Base-by-base conservation (phyloP, 2,113 vertebrate genomes). In the Hemicordylus capensis region DNA sequence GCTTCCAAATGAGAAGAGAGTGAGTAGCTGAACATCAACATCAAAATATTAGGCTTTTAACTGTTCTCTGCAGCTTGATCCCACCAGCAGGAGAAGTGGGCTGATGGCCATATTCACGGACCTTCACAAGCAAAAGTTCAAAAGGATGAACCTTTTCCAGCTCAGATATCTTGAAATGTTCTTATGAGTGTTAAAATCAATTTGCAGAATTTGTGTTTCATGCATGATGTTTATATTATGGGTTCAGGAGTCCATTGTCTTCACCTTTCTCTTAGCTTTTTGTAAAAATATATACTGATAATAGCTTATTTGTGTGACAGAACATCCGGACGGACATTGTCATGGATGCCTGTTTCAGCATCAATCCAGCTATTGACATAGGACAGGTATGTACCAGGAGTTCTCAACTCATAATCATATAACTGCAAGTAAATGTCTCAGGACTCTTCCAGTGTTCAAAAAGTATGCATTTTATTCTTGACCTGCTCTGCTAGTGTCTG, bases 321-420 rank as follows among this genome's bases (percentile, higher is more conserved):
- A 98, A 97, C 66, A 80, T 98, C 89, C 96, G 95, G 94, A 97
- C 97, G 0, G 97, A 98, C 91, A 95, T 98, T 3, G 92, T 98
- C 87, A 89, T 96, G 77, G 98, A 98, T 87, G 94, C 96, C 0
- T 96, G 97, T 28, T 94, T 90, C 83, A 98, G 98, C 80, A 94
- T 98, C 88, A 98, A 98, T 88, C 98, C 97, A 0, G 97, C 97
- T n/a, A 93, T 98, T 58, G 98, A 98, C 88, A 96, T 97, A 26
- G 98, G 97, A n/a, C 98, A 98, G 97, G 98, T 98, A 93, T 81
- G 93, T 90, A 31, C n/a, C 3, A 15, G 46, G 44, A 48, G 11
- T 37, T 85, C 20, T 46, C 20, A 56, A 46, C 1, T 69, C 80
- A 39, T 34, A 31, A 64, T 56, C 59, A 82, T 24, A 37, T 54